These are phyloP conservation scores for Eonycteris spelaea DNA, from an alignment of 2,113 vertebrate species.

Conservation along the genomic window DNA sequence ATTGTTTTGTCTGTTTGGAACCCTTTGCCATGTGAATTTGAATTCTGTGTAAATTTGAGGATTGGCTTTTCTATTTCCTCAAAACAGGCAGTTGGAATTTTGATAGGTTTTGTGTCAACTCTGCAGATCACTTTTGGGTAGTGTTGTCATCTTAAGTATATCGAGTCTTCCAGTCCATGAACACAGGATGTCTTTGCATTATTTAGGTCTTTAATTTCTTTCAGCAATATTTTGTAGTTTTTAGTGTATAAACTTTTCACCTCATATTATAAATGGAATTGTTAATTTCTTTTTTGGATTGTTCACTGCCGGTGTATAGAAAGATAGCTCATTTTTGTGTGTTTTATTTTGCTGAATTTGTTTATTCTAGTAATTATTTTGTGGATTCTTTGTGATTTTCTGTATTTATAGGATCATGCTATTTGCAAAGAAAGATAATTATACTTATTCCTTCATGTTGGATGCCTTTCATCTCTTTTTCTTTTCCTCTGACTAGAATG, in stretches of 20 bases:
- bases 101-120: not conserved
- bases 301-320: not conserved
- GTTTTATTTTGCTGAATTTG: not conserved
- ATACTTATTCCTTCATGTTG: not conserved
- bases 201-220: not conserved
- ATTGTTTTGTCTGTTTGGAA: not conserved
- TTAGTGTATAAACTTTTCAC: not conserved
- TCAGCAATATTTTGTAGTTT: not conserved
- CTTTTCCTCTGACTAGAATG: not conserved
- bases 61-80: not conserved
- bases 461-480: not conserved
- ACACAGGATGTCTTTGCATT: not conserved
- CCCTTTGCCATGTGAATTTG: not conserved
- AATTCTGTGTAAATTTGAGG: not conserved
- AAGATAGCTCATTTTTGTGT: not conserved
- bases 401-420: not conserved
- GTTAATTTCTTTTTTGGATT: not conserved
- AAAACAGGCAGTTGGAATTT: not conserved
- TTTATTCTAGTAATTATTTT: not conserved
- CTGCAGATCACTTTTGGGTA: not conserved
- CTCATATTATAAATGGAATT: not conserved
- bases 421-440: not conserved
- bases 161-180: not conserved
- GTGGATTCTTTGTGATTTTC: not conserved
- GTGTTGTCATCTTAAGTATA: not conserved